phyloP scores from a whole-genome alignment of 2,113 vertebrate species.

The Macrotus californicus region DNA sequence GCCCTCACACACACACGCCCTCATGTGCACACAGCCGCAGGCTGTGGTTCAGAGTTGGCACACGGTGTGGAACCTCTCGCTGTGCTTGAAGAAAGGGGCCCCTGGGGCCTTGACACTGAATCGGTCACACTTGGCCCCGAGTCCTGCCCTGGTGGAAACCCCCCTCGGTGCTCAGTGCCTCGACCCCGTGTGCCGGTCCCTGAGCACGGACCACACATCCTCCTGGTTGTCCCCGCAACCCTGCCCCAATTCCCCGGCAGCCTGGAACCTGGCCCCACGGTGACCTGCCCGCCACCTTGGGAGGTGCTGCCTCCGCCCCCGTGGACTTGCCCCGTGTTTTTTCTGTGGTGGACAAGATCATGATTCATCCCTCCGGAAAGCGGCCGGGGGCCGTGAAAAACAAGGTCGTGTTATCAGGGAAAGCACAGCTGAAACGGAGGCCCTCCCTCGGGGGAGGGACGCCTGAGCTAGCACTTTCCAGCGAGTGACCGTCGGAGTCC shows the following conservation, averaged over 20 bases:
- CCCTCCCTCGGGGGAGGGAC: neutral
- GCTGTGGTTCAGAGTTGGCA: neutral
- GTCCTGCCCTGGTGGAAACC: neutral
- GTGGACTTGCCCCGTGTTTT: neutral
- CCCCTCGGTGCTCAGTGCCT: rapidly evolving
- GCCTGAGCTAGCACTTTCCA: neutral
- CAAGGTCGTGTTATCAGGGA: constrained; percentile 11
- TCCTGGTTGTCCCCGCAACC: neutral
- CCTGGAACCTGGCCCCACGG: neutral
- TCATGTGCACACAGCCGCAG: neutral
- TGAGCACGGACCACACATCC: rapidly evolving
- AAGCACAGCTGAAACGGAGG: neutral
- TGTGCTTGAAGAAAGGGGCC: neutral
- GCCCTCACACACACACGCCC: too few relatives aligned
- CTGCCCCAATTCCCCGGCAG: neutral
- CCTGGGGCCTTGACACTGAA: neutral
- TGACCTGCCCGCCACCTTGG: neutral
- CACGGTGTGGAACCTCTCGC: neutral
- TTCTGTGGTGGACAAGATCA: neutral
- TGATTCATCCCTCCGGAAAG: constrained; percentile 15
- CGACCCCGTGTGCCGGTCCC: neutral
- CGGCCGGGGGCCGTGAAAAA: neutral
- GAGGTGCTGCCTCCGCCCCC: neutral
- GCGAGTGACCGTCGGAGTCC: neutral
- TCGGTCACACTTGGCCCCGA: rapidly evolving